Evolutionary conservation across 1,140 invertebrate species (phyloP).

Genomic region (Scaptomyza montana): DNA sequence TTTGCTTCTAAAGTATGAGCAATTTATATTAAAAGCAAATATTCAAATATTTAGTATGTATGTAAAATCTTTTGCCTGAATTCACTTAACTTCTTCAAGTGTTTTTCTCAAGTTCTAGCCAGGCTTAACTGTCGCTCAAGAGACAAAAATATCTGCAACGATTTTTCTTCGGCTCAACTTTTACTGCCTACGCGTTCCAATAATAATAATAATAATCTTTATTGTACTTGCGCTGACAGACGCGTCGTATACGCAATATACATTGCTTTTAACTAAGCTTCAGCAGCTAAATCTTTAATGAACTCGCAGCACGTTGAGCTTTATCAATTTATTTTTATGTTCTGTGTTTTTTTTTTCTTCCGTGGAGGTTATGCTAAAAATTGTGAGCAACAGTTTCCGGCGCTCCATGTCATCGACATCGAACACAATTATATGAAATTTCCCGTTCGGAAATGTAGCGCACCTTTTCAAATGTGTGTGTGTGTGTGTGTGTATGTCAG

Average conservation of each 20-base stretch:
- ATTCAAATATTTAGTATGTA: no score
- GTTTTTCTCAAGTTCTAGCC: background rate
- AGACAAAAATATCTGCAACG: no score
- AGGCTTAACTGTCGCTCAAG: background rate
- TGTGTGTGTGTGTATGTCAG: background rate
- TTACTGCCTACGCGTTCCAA: constrained; percentile 6
- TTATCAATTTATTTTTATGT: background rate
- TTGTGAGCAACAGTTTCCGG: constrained; percentile 65
- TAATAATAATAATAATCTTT: constrained; percentile 59
- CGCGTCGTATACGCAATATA: constrained; percentile 45
- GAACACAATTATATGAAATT: constrained; percentile 75
- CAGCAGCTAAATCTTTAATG: constrained; percentile 41
- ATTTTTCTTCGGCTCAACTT: constrained; percentile 16
- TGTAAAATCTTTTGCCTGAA: no score
- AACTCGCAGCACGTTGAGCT: constrained; percentile 1
- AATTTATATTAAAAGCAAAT: no score
- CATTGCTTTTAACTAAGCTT: background rate
- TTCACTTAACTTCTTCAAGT: no score
- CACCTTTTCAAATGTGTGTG: constrained; percentile 23
- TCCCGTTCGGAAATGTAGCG: constrained; percentile 64
- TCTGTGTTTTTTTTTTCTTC: background rate
- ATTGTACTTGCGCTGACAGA: constrained; percentile 37
- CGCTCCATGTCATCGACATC: constrained; percentile 71
- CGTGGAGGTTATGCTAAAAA: constrained; percentile 11
- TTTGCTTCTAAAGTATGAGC: background rate